A percentile compares a stretch with the other conserved stretches of the same genome.
phyloP scores from a whole-genome alignment of 1,140 invertebrate genomes.

The Berghia stephanieae region DNA sequence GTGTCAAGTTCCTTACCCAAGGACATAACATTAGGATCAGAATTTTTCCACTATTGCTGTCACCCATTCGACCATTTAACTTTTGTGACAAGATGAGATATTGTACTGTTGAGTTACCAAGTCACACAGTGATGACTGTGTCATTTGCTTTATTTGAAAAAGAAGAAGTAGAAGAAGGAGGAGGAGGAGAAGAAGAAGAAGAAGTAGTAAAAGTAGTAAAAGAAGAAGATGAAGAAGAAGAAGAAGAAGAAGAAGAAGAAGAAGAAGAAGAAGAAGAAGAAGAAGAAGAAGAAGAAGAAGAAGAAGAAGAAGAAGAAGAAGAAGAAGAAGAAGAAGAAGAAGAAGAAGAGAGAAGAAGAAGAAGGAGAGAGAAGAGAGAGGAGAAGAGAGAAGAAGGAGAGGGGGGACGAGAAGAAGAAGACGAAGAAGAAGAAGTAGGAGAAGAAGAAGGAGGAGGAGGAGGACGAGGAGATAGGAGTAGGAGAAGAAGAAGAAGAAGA shows the following conservation, averaged over 20 bases:
- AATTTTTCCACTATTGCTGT: background rate
- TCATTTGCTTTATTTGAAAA: no score
- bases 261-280: background rate
- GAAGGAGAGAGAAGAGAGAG: background rate
- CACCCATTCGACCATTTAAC: constrained; percentile 66
- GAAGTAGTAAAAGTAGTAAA: constrained; percentile 47
- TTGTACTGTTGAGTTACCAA: no score
- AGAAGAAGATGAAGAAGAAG: constrained; percentile 2
- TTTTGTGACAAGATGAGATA: constrained; percentile 61
- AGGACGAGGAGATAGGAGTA: no score
- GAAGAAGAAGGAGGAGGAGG: no score
- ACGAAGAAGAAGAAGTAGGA: no score
- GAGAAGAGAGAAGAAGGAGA: no score
- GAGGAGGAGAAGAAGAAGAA: constrained; percentile 40
- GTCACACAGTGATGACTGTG: no score
- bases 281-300: background rate
- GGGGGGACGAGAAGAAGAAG: no score
- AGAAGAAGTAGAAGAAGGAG: constrained; percentile 47
- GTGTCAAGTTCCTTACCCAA: no score
- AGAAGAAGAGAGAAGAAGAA: background rate
- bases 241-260: background rate
- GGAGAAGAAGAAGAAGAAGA: background rate
- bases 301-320: background rate
- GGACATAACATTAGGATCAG: no score
- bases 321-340: background rate